A percentile compares a stretch with the other conserved stretches of the same genome.
Evolutionary conservation across 2,888 invertebrate species (phyloP).

Genomic region (Podabrus alpinus): DNA sequence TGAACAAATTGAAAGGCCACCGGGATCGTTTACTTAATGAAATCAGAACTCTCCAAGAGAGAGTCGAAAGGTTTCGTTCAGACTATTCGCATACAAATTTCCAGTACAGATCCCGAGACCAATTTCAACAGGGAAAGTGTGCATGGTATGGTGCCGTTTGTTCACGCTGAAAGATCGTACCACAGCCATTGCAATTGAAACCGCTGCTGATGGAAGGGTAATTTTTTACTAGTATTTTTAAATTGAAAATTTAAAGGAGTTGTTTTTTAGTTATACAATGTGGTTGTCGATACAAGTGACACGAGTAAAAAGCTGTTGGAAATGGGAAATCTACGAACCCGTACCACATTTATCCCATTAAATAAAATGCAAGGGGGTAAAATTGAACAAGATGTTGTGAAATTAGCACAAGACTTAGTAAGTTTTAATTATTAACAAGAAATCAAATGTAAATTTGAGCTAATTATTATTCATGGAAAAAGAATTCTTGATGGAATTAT

Average conservation of each 20-base stretch:
- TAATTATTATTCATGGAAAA: no score
- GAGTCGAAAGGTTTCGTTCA: conserved; percentile 63
- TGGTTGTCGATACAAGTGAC: conserved; percentile 85
- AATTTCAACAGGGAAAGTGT: conserved; percentile 69
- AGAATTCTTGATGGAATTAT: no score
- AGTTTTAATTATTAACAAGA: conserved; percentile 40
- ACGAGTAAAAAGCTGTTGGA: conserved; percentile 85
- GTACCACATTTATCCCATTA: conserved; percentile 89
- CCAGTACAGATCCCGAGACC: conserved; percentile 77
- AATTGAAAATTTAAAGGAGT: conserved; percentile 5
- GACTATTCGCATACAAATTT: conserved; percentile 66
- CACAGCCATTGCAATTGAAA: conserved; percentile 80
- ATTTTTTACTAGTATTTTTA: conserved; percentile 39
- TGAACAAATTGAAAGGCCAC: conserved; percentile 60
- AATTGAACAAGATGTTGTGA: conserved; percentile 65
- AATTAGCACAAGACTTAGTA: conserved; percentile 72
- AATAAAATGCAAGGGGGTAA: conserved; percentile 77
- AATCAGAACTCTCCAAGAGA: conserved; percentile 60
- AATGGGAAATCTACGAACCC: conserved; percentile 75
- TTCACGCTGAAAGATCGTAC: conserved; percentile 72
- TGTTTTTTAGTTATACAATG: conserved; percentile 80
- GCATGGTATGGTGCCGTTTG: conserved; percentile 76
- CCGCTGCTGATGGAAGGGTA: conserved; percentile 84
- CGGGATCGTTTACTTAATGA: conserved; percentile 60
- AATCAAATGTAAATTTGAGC: neutral